Conservation (phyloP, 1,140 invertebrate genomes). For the Trachymyrmex cornetzi region DNA sequence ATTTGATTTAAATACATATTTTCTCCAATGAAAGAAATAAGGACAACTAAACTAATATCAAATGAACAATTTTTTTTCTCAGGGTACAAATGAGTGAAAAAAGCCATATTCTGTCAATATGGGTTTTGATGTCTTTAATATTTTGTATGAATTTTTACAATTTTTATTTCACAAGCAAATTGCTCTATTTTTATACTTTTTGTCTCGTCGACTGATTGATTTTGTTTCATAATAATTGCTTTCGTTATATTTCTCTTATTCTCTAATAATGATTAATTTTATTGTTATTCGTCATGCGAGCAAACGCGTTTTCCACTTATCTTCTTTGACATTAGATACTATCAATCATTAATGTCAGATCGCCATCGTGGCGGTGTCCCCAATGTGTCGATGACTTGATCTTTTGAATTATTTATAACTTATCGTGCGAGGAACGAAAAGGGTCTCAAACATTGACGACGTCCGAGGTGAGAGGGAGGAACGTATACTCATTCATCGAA, state of each 20-base stretch:
- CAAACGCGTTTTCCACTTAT: neutral
- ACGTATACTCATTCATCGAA: neutral
- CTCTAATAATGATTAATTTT: neutral
- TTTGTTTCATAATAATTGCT: neutral
- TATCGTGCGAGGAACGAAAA: neutral
- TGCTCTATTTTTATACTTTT: neutral
- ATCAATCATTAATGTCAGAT: slow-evolving; percentile 14
- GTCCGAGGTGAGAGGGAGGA: neutral
- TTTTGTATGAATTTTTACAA: no score
- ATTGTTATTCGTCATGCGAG: no score
- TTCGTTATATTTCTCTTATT: neutral
- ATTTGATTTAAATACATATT: no score
- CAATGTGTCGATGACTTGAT: slow-evolving; percentile 5
- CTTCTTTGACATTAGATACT: neutral
- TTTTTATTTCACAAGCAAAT: no score
- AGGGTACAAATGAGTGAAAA: no score
- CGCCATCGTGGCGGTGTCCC: neutral
- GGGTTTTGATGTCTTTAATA: no score
- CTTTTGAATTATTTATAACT: slow-evolving; percentile 29
- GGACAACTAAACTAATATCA: no score
- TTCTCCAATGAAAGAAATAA: no score
- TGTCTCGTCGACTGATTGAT: neutral
- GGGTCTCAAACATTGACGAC: neutral
- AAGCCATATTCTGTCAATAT: no score
- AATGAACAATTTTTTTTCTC: no score